Base-by-base conservation (phyloP, 2,113 vertebrate species). In the Burhinus oedicnemus region DNA sequence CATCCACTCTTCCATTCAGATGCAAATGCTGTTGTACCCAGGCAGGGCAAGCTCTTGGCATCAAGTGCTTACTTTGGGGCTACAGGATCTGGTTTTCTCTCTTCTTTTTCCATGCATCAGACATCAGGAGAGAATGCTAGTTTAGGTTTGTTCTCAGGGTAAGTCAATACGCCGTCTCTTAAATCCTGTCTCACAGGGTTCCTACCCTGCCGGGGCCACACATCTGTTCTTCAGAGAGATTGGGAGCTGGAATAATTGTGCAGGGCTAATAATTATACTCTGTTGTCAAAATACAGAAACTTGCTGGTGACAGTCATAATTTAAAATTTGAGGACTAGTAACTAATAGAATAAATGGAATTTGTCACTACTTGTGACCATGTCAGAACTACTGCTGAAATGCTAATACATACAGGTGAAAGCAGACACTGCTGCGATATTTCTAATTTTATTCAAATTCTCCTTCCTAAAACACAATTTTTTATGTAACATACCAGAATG, bases 81-180 rank as follows among this genome's bases (percentile, higher is more conserved):
- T 25, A 76, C 92, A 27, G 52, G 80, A 38, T 96, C 98, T 23
- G 98, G 96, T 12, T 95, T 97, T 34, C 51, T 96, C 20, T 86
- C 98, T 49, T 96, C 97, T 22, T 85, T 97, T 38, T 98, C 93
- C 30, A 14, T 82, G 5, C 95, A 97, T 57, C 98, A 98, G 78
- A 96, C 95, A 19, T 78, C 98, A 42, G 22, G 88, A 17, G 84
- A 88, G 79, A 98, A 96, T 3, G 85, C 94, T 29, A 98, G 98
- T 93, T 97, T 97, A 16, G 97, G 97, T 57, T 98, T 97, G 2
- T 98, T 98, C 92, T 98, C 98, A 79, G 98, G 98, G 99, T 99
- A 97, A n/a, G 81, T 54, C 71, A 45, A 47, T 8, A 5, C 2
- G 42, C 44, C 26, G 34, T 11, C 42, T 54, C 44, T 42, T 42